Base-by-base conservation (phyloP, 2,113 vertebrate genomes). In the Empidonax alnorum region DNA sequence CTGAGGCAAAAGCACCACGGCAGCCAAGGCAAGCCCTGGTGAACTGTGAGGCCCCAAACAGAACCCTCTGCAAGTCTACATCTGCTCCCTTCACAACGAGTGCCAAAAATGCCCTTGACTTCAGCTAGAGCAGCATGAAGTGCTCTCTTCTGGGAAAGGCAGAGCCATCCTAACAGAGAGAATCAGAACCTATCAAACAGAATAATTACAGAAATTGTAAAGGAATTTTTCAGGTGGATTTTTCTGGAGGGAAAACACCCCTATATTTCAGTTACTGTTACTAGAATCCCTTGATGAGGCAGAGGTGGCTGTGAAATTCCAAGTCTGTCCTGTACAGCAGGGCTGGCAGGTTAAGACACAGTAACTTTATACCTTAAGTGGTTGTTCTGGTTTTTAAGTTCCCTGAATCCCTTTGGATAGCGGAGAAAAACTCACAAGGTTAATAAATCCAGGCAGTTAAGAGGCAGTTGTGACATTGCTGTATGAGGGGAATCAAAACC, bases 191-290 rank as follows among this genome's bases (percentile, higher is more conserved):
- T 80, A 46, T 37, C 6, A 21, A 61, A 71, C 0, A 56, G 23
- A 71, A 47, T 41, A 80, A 49, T 49, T 69, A 76, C 12, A 69
- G 21, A 35, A 55, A 37, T 31, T 35, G 3, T 79, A 68, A 88
- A 83, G 13, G 33, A 88, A 73, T 31, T 31, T 44, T 82, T 73
- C 3, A 1, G 14, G 27, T 22, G 1, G 1, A 6, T 17, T 22
- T 10, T 8, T 5, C 3, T n/a, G 0, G 0, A 5, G 10, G 9
- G 4, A 6, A 4, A 42, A 18, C 24, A 8, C 5, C 10, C 17
- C 14, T 37, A 3, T 52, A 21, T 61, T 88, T 80, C 31, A 30
- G 4, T 50, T 93, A 52, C 31, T 85, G 35, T 33, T 74, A 7
- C 16, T 22, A 5, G 44, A 55, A 27, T 74, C 15, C 8, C 3